These are phyloP conservation scores for Drosophila burlai DNA, from an alignment of 1,140 invertebrate genomes.

Conservation along the genomic window DNA sequence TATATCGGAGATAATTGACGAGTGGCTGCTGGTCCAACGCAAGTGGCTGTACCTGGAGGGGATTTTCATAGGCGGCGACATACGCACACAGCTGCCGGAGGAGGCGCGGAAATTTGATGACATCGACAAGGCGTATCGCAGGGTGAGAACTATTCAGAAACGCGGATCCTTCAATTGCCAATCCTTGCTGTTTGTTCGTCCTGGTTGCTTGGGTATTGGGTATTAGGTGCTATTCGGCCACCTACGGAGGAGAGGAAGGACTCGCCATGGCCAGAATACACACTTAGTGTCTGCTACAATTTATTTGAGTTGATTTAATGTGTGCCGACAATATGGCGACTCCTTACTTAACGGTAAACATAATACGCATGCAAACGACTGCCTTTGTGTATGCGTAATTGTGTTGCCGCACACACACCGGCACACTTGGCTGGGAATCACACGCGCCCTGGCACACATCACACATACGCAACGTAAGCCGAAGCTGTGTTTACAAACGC, in stretches of 20 bases:
- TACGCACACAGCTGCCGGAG: conserved; percentile 92
- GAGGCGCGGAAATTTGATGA: conserved; percentile 95
- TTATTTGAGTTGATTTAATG: conserved; percentile 82
- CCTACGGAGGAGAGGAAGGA: neutral
- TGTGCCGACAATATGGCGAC: conserved; percentile 82
- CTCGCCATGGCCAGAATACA: conserved; percentile 42
- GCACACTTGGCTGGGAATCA: conserved; percentile 7
- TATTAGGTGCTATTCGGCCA: conserved; percentile 37
- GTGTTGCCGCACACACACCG: conserved; percentile 44
- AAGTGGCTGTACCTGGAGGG: conserved; percentile 97
- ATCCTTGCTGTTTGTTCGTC: conserved; percentile 48
- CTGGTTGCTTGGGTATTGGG: conserved; percentile 48
- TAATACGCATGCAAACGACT: conserved; percentile 83
- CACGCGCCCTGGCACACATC: conserved; percentile 29
- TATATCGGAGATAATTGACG: conserved; percentile 94
- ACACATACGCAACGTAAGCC: conserved; percentile 68
- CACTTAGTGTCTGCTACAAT: conserved; percentile 69
- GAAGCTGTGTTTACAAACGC: conserved; percentile 59
- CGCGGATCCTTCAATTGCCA: neutral
- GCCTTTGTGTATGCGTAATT: conserved; percentile 77
- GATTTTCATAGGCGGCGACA: conserved; percentile 95
- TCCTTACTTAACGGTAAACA: conserved; percentile 84
- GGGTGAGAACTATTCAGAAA: conserved; percentile 85
- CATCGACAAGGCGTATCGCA: conserved; percentile 92
- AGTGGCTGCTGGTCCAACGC: conserved; percentile 93